Evolutionary conservation across 2,113 vertebrate genomes (phyloP), one percentile per base, ranked within the genome.

Genomic region (Zapus hudsonius): DNA sequence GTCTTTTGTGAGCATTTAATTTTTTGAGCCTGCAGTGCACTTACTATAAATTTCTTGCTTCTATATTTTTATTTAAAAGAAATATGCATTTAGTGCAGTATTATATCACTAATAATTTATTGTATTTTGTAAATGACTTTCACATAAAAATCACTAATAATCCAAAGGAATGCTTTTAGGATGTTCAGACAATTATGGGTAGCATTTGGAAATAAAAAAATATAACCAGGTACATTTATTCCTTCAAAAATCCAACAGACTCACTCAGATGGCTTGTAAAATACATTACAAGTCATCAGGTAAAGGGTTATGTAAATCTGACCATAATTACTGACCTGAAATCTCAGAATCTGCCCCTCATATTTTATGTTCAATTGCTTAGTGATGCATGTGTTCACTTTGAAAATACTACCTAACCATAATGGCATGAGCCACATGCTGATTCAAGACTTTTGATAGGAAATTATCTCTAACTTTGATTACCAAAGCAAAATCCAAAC

Each of bases 301-400:
- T n/a, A 7, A 85, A 52, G 4, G 23, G 67, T 29, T 85, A 27
- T 2, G 33, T 64, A 87, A 91, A 93, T 78, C 3, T 89, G 78
- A 63, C 36, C 33, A 66, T 55, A 93, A 82, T 74, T 94, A 86
- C 74, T 92, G 73, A 87, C 42, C 3, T 84, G 83, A 94, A 94
- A 36, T 70, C 87, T 94, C 27, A 74, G 78, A 90, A 73, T 52
- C 55, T 29, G 7, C 9, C 31, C 4, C 16, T 92, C 23, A 55
- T 52, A 80, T 38, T 73, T 91, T 92, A 64, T 78, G 92, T 84
- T 92, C 22, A 81, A 75, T 70, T 69, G 67, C 33, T 92, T 93
- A 93, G 74, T 36, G 76, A 64, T 27, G 70, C n/a, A 27, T 85
- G 93, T 79, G 42, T 20, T 87, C 29, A 70, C 27, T 86, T 44